phyloP scores from a whole-genome alignment of 2,888 invertebrate genomes.

The Pollenia griseotomentosa region DNA sequence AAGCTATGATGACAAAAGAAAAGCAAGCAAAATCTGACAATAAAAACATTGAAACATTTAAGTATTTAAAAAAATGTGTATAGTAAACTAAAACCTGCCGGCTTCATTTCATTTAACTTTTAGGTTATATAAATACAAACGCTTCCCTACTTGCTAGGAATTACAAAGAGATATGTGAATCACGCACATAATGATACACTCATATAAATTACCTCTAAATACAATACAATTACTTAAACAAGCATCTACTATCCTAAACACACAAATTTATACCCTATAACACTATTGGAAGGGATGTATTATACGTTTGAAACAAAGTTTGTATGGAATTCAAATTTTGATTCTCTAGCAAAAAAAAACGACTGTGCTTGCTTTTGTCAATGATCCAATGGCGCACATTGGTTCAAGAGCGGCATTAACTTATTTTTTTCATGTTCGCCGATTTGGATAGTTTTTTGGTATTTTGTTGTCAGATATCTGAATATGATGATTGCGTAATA shows the following conservation, averaged over 20 bases:
- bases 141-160: constrained; percentile 35
- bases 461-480: too few relatives aligned
- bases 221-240: constrained; percentile 11
- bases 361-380: too few relatives aligned
- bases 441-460: too few relatives aligned
- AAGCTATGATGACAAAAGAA: neutral
- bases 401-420: too few relatives aligned
- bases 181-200: neutral
- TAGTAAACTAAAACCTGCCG: constrained; percentile 25
- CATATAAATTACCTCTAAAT: neutral
- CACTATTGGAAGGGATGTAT: too few relatives aligned
- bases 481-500: too few relatives aligned
- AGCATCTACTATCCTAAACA: neutral
- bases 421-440: too few relatives aligned
- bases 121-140: constrained; percentile 58
- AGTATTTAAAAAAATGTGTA: constrained; percentile 8
- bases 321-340: too few relatives aligned
- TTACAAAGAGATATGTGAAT: neutral
- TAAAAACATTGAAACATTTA: constrained; percentile 23
- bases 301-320: too few relatives aligned
- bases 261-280: neutral
- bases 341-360: too few relatives aligned
- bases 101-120: constrained; percentile 65
- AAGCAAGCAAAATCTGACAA: constrained; percentile 5
- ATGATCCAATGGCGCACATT: too few relatives aligned